phyloP scores from a whole-genome alignment of 2,888 invertebrate species.

The Eustalomyia histrio region DNA sequence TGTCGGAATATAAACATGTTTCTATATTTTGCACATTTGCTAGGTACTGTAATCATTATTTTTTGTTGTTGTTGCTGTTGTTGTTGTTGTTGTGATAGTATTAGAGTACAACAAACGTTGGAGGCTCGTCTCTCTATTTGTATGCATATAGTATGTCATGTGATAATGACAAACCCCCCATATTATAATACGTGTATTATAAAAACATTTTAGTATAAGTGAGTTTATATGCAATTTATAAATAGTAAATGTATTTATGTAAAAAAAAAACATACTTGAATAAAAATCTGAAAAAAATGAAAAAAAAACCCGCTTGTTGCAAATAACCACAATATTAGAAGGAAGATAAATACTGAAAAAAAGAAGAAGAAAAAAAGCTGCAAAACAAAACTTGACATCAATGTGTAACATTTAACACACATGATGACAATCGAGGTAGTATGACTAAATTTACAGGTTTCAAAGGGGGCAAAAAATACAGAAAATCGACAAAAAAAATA shows the following conservation, averaged over 20 bases:
- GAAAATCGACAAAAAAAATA: slow-evolving; percentile 12
- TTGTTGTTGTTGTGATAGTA: slow-evolving; percentile 7
- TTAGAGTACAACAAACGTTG: slow-evolving; percentile 59
- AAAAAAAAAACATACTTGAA: slow-evolving; percentile 8
- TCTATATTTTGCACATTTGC: slow-evolving; percentile 5
- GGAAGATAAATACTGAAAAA: slow-evolving; percentile 19
- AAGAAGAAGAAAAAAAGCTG: slow-evolving; percentile 1
- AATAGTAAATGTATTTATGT: no score
- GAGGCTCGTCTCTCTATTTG: slow-evolving; percentile 71
- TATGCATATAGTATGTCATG: slow-evolving; percentile 11
- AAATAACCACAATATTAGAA: background rate
- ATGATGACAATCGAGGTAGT: slow-evolving; percentile 27
- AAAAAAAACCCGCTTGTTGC: slow-evolving; percentile 31
- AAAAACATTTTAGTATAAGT: slow-evolving; percentile 34
- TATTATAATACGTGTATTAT: background rate
- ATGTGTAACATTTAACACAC: slow-evolving; percentile 47
- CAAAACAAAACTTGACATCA: slow-evolving; percentile 44
- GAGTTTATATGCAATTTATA: slow-evolving; percentile 8
- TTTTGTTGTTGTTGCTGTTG: slow-evolving; percentile 10
- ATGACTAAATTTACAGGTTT: slow-evolving; percentile 34
- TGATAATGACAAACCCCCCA: slow-evolving; percentile 53
- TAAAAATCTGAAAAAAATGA: no score
- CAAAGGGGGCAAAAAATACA: background rate
- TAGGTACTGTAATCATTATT: background rate
- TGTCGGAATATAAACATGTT: background rate